Conservation (phyloP, 2,888 invertebrate species). For the Tillus elongatus region DNA sequence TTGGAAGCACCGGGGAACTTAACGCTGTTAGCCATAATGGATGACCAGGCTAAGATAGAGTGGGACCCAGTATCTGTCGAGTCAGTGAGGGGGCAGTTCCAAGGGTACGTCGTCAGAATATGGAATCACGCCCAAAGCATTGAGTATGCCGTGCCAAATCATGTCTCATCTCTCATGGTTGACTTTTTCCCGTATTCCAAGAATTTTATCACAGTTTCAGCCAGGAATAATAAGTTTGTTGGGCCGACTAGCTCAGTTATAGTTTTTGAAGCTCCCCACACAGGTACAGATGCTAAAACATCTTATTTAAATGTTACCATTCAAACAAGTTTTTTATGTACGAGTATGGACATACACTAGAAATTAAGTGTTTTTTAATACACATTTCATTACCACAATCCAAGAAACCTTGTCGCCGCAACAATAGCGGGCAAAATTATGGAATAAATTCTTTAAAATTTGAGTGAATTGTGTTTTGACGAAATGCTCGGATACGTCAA, state of each 20-base stretch:
- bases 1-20: constrained; percentile 29
- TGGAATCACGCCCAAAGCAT: constrained; percentile 32
- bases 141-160: constrained; percentile 31
- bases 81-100: constrained; percentile 31
- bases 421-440: too few species aligned
- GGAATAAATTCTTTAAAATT: too few species aligned
- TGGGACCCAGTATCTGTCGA: constrained; percentile 28
- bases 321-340: too few species aligned
- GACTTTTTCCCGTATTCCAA: constrained; percentile 34
- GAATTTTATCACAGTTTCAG: constrained; percentile 33
- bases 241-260: constrained; percentile 32
- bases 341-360: too few species aligned
- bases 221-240: constrained; percentile 32
- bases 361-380: too few species aligned
- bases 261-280: constrained; percentile 33
- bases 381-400: too few species aligned
- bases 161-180: constrained; percentile 27
- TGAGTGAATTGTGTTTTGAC: too few species aligned
- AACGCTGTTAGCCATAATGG: constrained; percentile 27
- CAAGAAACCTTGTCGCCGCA: too few species aligned
- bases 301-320: too few species aligned
- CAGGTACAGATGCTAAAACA: constrained; percentile 22
- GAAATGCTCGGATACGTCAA: too few species aligned
- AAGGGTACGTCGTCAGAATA: constrained; percentile 30
- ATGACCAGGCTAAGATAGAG: constrained; percentile 27